Conservation (phyloP, 2,888 invertebrate genomes). For the Automeris io region DNA sequence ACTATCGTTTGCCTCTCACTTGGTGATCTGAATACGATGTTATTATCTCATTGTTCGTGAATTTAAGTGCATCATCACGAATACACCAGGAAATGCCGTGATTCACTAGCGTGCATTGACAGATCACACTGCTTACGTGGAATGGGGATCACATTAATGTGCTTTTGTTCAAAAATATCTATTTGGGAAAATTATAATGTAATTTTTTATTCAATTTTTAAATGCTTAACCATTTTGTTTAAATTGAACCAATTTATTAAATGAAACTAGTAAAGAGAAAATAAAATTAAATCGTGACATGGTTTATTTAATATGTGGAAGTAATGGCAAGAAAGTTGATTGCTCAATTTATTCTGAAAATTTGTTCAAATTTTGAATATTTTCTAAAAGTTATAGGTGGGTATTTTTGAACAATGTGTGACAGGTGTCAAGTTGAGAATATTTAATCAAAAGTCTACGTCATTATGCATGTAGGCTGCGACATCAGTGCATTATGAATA, state of each 20-base stretch:
- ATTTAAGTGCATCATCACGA: constrained; percentile 55
- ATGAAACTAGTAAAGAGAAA: background rate
- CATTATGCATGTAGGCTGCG: constrained; percentile 64
- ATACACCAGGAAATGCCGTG: constrained; percentile 45
- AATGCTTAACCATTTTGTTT: too few species aligned
- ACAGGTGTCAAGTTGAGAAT: constrained; percentile 35
- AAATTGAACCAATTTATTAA: background rate
- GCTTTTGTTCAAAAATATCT: constrained; percentile 49
- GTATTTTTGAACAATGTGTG: constrained; percentile 47
- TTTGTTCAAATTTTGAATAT: too few species aligned
- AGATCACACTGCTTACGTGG: constrained; percentile 71
- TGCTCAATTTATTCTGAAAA: too few species aligned
- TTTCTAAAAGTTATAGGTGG: constrained; percentile 23
- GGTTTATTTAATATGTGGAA: background rate
- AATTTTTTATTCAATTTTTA: background rate
- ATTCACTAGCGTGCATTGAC: constrained; percentile 63
- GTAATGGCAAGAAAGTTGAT: too few species aligned
- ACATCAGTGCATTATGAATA: constrained; percentile 46
- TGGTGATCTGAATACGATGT: constrained; percentile 56
- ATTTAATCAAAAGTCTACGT: constrained; percentile 32
- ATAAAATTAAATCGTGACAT: too few species aligned
- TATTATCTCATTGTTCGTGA: constrained; percentile 42
- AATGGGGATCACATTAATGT: constrained; percentile 50
- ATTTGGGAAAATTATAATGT: constrained; percentile 18
- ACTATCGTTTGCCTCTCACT: constrained; percentile 66